Base-by-base conservation (phyloP, 2,113 vertebrate species). In the Paradoxurus hermaphroditus region DNA sequence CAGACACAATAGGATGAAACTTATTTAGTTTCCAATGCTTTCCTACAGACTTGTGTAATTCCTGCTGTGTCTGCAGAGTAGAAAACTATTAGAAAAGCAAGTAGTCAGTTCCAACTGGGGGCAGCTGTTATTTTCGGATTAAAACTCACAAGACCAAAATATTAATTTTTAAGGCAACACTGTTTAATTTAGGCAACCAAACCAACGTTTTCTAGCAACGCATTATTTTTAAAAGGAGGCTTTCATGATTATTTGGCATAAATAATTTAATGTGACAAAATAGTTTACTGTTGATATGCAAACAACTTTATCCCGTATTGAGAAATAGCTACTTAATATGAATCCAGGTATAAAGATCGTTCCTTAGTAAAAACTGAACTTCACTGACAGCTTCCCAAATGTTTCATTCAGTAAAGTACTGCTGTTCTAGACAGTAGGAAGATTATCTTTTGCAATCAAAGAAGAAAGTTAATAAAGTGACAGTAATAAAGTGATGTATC, bases 91-190 rank as follows among this genome's bases (percentile, higher is more conserved):
- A 97, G 39, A 85, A 98, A 94, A 98, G 53, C 79, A 90, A 97
- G 75, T 0, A 96, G 39, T 97, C 82, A 93, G 63, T 49, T 98
- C 95, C 95, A 98, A 97, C 39, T 44, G 97, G 95, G 63, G 98
- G 97, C 98, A 98, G 97, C 97, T 98, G 95, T 94, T 98, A 98
- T 98, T 98, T 98, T 97, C 97, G 97, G 98, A 98, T 98, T 98
- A 98, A 92, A 98, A 97, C 97, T 98, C 88, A 98, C 95, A 98
- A 98, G 95, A 98, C 63, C 86, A 98, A 99, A 98, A 98, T 98
- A 99, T 98, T 98, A 98, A 99, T 98, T 98, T 98, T 98, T 98
- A 97, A 98, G 94, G 87, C 56, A 93, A 89, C 51, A 95, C 95
- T 5, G 8, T 96, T 98, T 97, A 93, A 95, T 96, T 98, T 15